A percentile compares a stretch with the other conserved stretches of the same genome.
phyloP scores from a whole-genome alignment of 92 coral and sea anemone genomes.

The Porites evermanni region DNA sequence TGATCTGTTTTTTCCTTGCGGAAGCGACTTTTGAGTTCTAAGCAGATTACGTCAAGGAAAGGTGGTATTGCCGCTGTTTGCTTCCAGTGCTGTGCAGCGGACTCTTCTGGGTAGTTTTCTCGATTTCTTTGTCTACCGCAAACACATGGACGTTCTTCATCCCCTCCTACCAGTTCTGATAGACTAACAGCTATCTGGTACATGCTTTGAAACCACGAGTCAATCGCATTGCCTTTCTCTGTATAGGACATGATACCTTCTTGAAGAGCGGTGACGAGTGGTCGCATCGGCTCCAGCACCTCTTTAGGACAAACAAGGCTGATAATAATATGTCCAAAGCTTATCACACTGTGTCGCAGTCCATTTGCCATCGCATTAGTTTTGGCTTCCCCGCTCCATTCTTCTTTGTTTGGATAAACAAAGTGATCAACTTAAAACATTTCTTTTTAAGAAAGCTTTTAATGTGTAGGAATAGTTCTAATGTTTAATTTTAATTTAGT shows the following conservation, averaged over 20 bases:
- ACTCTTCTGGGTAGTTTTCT: neutral
- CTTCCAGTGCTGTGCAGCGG: neutral
- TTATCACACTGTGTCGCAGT: conserved; percentile 69
- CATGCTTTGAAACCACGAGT: conserved; percentile 33
- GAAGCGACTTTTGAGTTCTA: neutral
- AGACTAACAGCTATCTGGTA: neutral
- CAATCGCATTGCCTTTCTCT: conserved; percentile 41
- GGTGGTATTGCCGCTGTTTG: conserved; percentile 26
- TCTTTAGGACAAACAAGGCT: conserved; percentile 31
- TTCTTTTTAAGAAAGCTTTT: no score
- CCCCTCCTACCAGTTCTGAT: neutral
- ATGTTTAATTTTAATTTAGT: no score
- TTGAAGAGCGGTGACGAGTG: conserved; percentile 15
- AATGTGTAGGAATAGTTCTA: no score
- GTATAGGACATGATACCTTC: conserved; percentile 20
- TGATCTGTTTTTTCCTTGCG: conserved; percentile 21
- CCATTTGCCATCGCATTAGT: conserved; percentile 77
- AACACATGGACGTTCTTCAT: neutral
- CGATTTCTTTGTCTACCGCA: neutral
- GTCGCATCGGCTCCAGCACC: conserved; percentile 13
- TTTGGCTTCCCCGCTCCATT: conserved; percentile 74
- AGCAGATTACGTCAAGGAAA: conserved; percentile 25
- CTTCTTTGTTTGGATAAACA: neutral
- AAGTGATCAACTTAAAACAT: no score
- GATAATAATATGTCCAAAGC: conserved; percentile 39